Conservation (phyloP, 2,888 invertebrate genomes). For the Ectemnius cavifrons region DNA sequence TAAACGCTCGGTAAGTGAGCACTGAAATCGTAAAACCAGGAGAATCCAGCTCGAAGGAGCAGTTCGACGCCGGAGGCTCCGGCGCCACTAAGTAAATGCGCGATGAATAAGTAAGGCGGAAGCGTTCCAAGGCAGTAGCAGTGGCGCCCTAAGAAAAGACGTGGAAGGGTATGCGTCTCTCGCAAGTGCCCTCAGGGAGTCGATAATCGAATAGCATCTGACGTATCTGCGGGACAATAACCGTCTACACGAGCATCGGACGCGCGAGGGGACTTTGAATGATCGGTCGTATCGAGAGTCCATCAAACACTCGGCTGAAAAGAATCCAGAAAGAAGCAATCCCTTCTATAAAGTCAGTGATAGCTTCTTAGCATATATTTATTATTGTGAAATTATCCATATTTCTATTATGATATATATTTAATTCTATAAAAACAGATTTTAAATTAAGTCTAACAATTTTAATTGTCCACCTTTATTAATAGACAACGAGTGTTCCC, state of each 20-base stretch:
- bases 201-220: constrained; percentile 54
- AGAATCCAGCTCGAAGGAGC: constrained; percentile 54
- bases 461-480: too few species aligned
- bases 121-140: constrained; percentile 23
- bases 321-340: background rate
- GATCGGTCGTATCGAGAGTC: constrained; percentile 25
- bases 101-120: constrained; percentile 69
- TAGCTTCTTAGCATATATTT: too few species aligned
- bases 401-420: too few species aligned
- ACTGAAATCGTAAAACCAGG: constrained; percentile 59
- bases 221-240: constrained; percentile 52
- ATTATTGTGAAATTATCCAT: too few species aligned
- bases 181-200: constrained; percentile 29
- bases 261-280: constrained; percentile 18
- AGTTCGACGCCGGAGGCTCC: constrained; percentile 51
- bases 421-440: too few species aligned
- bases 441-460: too few species aligned
- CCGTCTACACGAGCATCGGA: constrained; percentile 26
- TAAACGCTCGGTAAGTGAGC: constrained; percentile 55
- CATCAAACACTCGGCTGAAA: constrained; percentile 34
- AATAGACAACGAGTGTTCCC: constrained; percentile 20
- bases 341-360: too few species aligned
- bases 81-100: constrained; percentile 66
- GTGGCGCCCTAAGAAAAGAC: constrained; percentile 9
- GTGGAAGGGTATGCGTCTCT: background rate